These are phyloP conservation scores for Scomberomorus guttatus DNA, from an alignment of 2,797 vertebrate genomes.

Conservation along the genomic window DNA sequence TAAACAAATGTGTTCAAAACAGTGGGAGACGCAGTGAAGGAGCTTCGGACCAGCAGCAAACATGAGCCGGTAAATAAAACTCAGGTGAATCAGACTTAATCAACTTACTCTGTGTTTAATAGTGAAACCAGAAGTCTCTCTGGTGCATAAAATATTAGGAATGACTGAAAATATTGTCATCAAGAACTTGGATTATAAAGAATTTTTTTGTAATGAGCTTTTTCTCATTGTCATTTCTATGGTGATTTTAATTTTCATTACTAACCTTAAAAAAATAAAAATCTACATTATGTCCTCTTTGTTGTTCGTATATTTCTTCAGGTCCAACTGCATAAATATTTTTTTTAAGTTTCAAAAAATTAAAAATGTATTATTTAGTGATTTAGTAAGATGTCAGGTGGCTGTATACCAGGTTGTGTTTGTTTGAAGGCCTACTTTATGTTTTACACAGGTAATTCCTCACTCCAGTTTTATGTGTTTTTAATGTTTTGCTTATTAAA, in stretches of 20 bases:
- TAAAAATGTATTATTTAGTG: background rate
- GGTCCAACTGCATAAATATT: background rate
- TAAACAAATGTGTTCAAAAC: slow-evolving; percentile 25
- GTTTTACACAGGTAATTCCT: background rate
- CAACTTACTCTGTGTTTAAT: background rate
- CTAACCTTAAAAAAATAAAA: background rate
- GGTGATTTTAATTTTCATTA: background rate
- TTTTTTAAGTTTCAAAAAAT: background rate
- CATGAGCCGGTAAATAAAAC: background rate
- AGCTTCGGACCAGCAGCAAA: background rate
- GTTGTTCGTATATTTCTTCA: background rate
- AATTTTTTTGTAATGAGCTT: background rate
- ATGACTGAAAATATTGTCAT: background rate
- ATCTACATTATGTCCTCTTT: background rate
- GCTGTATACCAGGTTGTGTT: background rate
- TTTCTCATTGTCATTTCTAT: slow-evolving; percentile 4
- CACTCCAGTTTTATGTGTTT: background rate
- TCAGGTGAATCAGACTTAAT: background rate
- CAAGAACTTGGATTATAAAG: background rate
- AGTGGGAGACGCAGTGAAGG: background rate
- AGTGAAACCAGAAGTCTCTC: background rate
- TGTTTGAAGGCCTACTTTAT: background rate
- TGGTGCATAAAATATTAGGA: background rate
- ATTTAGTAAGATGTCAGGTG: background rate
- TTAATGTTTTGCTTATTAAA: background rate